Base-by-base conservation (phyloP, 1,140 invertebrate species). In the Aphaenogaster ashmeadi region DNA sequence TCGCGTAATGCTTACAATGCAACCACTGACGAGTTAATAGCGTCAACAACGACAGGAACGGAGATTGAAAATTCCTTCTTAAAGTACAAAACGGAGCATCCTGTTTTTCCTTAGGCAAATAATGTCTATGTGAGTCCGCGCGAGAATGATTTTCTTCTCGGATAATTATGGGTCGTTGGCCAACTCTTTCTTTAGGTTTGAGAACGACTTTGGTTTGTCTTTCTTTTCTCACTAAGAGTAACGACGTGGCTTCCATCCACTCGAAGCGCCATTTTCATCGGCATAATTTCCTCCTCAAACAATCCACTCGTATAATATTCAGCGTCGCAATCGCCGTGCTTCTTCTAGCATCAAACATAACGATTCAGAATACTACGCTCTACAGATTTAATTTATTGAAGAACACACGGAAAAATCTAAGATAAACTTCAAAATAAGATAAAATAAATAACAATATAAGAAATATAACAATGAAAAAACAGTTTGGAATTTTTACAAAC, bases 241-340 rank as follows among this genome's bases (percentile, higher is more conserved):
- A 84, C 18, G 80, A 84, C 27, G 54, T 75, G 27, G 27, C 13
- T 50, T 21, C 27, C 80, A 74, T 60, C 41, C 33, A 84, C 38
- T 71, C 54, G 54, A 38, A 4, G 38, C 13, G 67, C 54, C 69
- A 74, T 84, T 84, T 84, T 84, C 18, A 54, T 38, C 56, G 18
- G 41, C 80, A n/a, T 84, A 84, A 84, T 84, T 84, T 84, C 13
- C 54, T 84, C 27, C 38, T 74, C 54, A 74, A 84, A 84, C 69
- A 75, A 75, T 84, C 69, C 54, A 47, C 38, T 83, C 54, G 80
- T 74, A 84, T 84, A 84, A 84, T 75, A 69, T 81, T 81, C 78
- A 75, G 18, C 36, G 38, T 74, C 13, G 54, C 72, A 74, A 62
- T 60, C 18, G 56, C 9, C 15, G 54, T 27, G 18, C 27, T 84